Percentiles rank a stretch among this genome's conserved stretches.
These are phyloP conservation scores for Natator depressus DNA, from an alignment of 2,113 vertebrate genomes.

Conservation along the genomic window DNA sequence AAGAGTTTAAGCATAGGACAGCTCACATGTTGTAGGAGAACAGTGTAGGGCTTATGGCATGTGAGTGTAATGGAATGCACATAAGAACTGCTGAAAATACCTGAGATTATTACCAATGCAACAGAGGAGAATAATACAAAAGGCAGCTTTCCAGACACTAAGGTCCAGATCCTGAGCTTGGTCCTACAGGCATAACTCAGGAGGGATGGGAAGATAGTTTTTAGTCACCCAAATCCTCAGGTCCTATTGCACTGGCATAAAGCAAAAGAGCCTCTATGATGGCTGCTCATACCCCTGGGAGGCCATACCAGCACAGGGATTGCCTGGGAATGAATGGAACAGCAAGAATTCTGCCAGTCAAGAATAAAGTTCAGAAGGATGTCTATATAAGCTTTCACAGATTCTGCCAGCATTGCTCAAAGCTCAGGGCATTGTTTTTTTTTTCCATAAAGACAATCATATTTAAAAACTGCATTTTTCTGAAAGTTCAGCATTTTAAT, in stretches of 20 bases:
- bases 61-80: neutral
- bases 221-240: neutral
- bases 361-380: neutral
- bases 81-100: slow-evolving; percentile 13
- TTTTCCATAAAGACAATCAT: neutral
- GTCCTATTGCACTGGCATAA: neutral
- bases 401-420: neutral
- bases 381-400: neutral
- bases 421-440: neutral
- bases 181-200: neutral
- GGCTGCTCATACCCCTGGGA: neutral
- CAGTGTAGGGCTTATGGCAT: neutral
- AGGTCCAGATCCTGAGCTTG: neutral
- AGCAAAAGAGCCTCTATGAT: neutral
- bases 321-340: neutral
- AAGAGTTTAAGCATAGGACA: neutral
- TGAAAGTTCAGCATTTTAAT: neutral
- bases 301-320: fast-evolving
- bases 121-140: neutral
- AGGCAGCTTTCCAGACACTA: neutral
- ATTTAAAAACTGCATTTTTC: neutral
- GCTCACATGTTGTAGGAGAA: neutral
- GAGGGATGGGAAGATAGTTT: neutral
- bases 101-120: slow-evolving; percentile 35
- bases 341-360: neutral